Evolutionary conservation across 2,797 vertebrate genomes (phyloP).

Genomic region (Typhlichthys subterraneus): DNA sequence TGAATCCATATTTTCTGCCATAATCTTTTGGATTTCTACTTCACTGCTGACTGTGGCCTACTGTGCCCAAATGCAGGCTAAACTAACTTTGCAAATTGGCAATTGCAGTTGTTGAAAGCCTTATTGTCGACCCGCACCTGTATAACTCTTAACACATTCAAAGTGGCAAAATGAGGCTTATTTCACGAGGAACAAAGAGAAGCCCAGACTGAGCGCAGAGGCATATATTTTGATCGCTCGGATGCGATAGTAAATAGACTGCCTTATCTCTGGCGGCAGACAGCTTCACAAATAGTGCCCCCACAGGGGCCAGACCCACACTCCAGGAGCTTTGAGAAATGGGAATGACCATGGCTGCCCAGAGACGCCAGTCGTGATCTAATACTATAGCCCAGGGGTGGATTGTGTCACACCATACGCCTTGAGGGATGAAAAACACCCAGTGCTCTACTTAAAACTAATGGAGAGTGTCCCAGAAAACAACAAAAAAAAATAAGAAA

Average conservation of each 20-base stretch:
- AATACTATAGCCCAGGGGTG: constrained; percentile 75
- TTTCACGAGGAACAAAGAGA: constrained; percentile 7
- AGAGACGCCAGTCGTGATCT: constrained; percentile 74
- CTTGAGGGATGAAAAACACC: constrained; percentile 80
- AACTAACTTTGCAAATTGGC: no score
- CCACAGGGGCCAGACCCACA: constrained; percentile 66
- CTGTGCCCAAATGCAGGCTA: no score
- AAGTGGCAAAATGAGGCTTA: constrained; percentile 24
- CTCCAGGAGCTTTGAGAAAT: constrained; percentile 76
- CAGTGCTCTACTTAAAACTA: constrained; percentile 73
- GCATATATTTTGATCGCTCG: constrained; percentile 67
- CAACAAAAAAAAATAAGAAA: constrained; percentile 22
- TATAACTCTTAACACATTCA: background rate
- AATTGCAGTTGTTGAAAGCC: no score
- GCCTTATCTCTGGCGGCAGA: constrained; percentile 79
- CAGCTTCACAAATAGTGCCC: constrained; percentile 79
- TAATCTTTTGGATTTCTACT: no score
- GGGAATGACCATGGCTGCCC: constrained; percentile 74
- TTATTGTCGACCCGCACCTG: background rate
- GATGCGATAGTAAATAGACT: constrained; percentile 73
- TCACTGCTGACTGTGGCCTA: no score
- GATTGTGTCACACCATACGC: constrained; percentile 73
- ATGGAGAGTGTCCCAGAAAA: constrained; percentile 76
- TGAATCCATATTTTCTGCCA: no score
- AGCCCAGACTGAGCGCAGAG: background rate